phyloP scores from a whole-genome alignment of 1,140 invertebrate genomes.

The Polypedilum pembai region DNA sequence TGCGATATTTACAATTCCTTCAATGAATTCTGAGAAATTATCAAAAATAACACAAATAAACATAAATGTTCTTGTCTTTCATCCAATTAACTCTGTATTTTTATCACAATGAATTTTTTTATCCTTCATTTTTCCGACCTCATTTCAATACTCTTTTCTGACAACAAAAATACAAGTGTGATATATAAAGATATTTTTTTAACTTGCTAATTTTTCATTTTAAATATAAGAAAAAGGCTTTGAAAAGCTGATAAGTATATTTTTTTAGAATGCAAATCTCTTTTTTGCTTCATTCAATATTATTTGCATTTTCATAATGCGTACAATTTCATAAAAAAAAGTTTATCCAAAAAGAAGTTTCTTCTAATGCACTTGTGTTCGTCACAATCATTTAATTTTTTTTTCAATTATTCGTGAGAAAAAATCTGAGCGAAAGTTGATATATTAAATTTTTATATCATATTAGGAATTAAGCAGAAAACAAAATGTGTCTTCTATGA shows the following conservation, averaged over 20 bases:
- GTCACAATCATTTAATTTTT: not conserved
- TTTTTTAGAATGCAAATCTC: not conserved
- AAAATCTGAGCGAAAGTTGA: not conserved
- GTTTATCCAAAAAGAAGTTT: constrained; percentile 2
- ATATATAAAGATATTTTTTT: no score
- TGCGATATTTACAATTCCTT: no score
- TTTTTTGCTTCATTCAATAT: not conserved
- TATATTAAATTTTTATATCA: not conserved
- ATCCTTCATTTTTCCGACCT: no score
- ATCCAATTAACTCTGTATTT: no score
- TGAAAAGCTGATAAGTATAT: constrained; percentile 7
- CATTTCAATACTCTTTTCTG: no score
- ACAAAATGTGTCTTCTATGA: not conserved
- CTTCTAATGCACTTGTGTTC: not conserved
- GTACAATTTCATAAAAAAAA: not conserved
- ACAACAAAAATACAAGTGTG: no score
- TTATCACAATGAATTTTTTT: no score
- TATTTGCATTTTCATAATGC: no score
- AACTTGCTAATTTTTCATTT: not conserved
- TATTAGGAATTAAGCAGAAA: not conserved
- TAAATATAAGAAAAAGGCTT: not conserved
- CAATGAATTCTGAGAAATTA: no score
- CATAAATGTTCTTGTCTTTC: no score
- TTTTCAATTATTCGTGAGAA: not conserved
- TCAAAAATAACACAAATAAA: no score